Evolutionary conservation across 1,140 invertebrate genomes (phyloP), one percentile per base, ranked within the genome.

Genomic region (Notospermus geniculatus): DNA sequence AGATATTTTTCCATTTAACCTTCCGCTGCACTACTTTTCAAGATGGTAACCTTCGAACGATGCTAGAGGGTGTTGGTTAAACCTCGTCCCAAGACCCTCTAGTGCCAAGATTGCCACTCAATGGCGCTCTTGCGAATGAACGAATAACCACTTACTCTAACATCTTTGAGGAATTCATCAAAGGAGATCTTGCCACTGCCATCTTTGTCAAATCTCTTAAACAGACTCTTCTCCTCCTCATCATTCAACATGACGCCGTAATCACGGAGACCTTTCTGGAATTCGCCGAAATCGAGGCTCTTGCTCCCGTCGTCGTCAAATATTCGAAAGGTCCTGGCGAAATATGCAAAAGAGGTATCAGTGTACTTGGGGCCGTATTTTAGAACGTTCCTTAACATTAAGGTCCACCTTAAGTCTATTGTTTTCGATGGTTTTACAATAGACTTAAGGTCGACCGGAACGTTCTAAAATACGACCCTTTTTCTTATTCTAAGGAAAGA

Each of bases 281-380:
- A 95, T 80, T 98, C 94, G 59, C 92, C 89, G 32, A 87, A 83
- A 70, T 88, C 91, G 27, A 97, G 79, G 41, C 87, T 85, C 74
- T 90, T 91, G 79, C 88, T 94, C 23, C 89, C 89, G 80, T 97
- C 92, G 64, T 96, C 92, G 76, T 97, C 94, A 89, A 97, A 93
- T 54, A 89, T 84, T 55, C 92, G 87, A 77, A 98, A 97, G 65
- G 90, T 83, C 78, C 94, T 93, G 76, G 27, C 78, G 73, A 70
- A 64, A 59, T 57, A 60, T 32, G 66, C 56, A 41, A 57, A 66
- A 69, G 62, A 57, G 23, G 25, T 54, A 54, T 13, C 4, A 7
- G 32, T 36, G 32, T 36, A 15, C 15, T n/a, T n/a, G n/a, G n/a
- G n/a, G n/a, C n/a, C n/a, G n/a, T n/a, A n/a, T n/a, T n/a, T n/a